Percentiles rank a stretch among this genome's conserved stretches.
Conservation (phyloP, 2,888 invertebrate species). For the Dioctria rufipes region DNA sequence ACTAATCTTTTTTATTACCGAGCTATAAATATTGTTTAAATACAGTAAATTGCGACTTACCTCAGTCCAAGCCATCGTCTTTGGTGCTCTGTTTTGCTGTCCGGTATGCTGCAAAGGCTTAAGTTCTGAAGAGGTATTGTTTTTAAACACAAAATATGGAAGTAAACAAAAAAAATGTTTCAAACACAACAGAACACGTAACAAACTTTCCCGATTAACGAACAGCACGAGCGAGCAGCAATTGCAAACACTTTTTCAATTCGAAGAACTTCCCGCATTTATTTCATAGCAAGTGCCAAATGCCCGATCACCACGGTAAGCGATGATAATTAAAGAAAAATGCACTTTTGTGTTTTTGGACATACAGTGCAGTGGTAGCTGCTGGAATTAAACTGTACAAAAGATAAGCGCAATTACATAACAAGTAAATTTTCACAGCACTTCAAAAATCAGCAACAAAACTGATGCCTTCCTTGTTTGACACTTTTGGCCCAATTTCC, state of each 20-base stretch:
- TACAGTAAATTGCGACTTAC: constrained; percentile 14
- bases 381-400: neutral
- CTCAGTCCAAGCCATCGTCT: constrained; percentile 53
- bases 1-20: no score
- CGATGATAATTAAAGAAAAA: no score
- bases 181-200: constrained; percentile 42
- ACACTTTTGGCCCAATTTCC: constrained; percentile 44
- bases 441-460: constrained; percentile 30
- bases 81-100: constrained; percentile 27
- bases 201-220: constrained; percentile 32
- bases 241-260: neutral
- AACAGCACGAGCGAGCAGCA: neutral
- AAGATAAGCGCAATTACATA: constrained; percentile 27
- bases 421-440: constrained; percentile 24
- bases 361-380: neutral
- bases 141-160: constrained; percentile 50
- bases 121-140: constrained; percentile 38
- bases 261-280: no score
- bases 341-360: no score
- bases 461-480: neutral
- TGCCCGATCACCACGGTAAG: neutral
- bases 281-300: no score
- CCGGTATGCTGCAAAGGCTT: constrained; percentile 28
- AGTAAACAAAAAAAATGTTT: constrained; percentile 52
- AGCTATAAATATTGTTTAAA: no score